Evolutionary conservation across 2,888 invertebrate genomes (phyloP).

Genomic region (Rotaria socialis): DNA sequence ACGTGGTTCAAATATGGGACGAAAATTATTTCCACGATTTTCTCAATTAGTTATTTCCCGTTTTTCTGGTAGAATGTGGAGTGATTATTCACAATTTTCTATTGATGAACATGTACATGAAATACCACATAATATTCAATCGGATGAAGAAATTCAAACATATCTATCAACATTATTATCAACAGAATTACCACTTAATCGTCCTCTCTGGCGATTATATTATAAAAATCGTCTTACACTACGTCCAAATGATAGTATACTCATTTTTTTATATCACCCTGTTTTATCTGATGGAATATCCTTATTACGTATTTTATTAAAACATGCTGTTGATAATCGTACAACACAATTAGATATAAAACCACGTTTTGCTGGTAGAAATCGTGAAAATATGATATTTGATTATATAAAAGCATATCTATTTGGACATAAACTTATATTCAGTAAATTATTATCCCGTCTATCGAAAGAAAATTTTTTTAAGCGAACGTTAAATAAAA

Average conservation of each 20-base stretch:
- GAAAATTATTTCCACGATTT: slow-evolving; percentile 25
- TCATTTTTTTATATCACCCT: slow-evolving; percentile 43
- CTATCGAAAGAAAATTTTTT: not conserved
- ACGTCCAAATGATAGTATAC: slow-evolving; percentile 28
- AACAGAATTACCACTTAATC: not conserved
- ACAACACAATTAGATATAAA: slow-evolving; percentile 43
- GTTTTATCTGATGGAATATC: slow-evolving; percentile 40
- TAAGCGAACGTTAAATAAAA: not conserved
- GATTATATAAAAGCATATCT: slow-evolving; percentile 30
- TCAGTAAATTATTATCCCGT: not conserved
- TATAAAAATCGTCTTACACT: slow-evolving; percentile 5
- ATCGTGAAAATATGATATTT: not conserved
- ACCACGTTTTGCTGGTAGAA: slow-evolving; percentile 39
- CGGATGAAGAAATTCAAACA: not conserved
- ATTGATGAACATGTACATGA: slow-evolving; percentile 19
- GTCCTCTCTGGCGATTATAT: slow-evolving; percentile 10
- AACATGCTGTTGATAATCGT: slow-evolving; percentile 43
- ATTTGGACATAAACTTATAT: not conserved
- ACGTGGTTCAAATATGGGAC: not conserved
- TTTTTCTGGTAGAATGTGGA: slow-evolving; percentile 14
- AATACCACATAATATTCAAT: slow-evolving; percentile 4
- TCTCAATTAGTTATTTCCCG: not conserved
- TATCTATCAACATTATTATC: slow-evolving; percentile 20
- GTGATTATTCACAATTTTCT: not conserved
- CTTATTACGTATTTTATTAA: slow-evolving; percentile 42